phyloP scores from a whole-genome alignment of 2,113 vertebrate genomes.

The Hypanus sabinus region DNA sequence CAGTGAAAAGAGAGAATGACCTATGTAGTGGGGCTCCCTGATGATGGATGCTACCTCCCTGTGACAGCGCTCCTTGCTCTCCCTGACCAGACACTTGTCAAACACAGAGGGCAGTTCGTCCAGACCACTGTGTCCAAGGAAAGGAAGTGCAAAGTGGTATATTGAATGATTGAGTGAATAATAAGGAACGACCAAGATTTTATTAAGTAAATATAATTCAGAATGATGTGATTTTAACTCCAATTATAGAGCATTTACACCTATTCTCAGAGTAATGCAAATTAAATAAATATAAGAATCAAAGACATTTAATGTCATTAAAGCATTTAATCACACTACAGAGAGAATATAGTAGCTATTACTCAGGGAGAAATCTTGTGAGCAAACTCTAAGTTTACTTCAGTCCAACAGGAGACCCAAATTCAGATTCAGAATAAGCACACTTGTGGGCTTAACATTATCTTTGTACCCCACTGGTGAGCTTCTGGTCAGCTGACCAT shows the following conservation, averaged over 20 bases:
- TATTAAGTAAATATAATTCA: neutral
- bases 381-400: neutral
- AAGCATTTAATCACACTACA: neutral
- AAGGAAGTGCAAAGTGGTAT: no score
- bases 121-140: no score
- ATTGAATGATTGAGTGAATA: neutral
- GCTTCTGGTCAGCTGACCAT: neutral
- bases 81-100: no score
- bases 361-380: neutral
- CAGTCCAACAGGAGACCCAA: neutral
- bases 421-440: neutral
- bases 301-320: neutral
- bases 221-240: neutral
- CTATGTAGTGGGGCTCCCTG: no score
- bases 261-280: neutral
- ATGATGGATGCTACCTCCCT: no score
- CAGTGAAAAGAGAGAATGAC: no score
- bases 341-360: neutral
- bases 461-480: no score
- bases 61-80: no score
- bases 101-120: no score
- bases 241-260: neutral
- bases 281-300: neutral
- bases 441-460: neutral
- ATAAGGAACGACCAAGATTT: neutral